Evolutionary conservation across 2,888 invertebrate species (phyloP), one percentile per base, ranked within the genome.

Genomic region (Pyralis farinalis): DNA sequence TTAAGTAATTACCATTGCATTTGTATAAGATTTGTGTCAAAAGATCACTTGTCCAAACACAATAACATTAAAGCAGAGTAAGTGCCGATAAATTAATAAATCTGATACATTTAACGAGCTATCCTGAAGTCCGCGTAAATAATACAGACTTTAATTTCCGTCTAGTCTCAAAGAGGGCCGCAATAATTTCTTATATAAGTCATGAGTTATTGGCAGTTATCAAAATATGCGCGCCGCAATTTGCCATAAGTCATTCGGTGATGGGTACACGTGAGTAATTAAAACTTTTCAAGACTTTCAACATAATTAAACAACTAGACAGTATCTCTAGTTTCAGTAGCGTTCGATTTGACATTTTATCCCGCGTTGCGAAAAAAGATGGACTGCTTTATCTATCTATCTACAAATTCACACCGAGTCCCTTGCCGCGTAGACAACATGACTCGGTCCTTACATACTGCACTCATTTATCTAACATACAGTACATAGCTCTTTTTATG

Each of bases 191-290:
- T 16, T 16, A 16, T 7, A 25, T 25, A 25, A 25, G 3, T 25
- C n/a, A 25, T 7, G 2, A n/a, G 25, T 25, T 25, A 25, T 25
- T 25, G 25, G 25, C 25, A 25, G 25, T 25, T 25, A 39, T 39
- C 39, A 27, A 39, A 39, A 32, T 27, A 33, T 33, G 7, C 65
- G 16, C 16, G 4, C 16, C 16, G 16, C 73, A 75, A 79, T 79
- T 76, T 55, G 66, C 75, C 50, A 76, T 79, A 78, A 79, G 70
- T 81, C 81, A 79, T 73, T 40, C 40, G 49, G n/a, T 43, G 72
- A 67, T 65, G 53, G 46, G 44, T 46, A 67, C 72, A 72, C 61
- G 72, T 76, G 65, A 73, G 73, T 77, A 74, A 80, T 78, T 78
- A 73, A 76, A 71, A 25, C 3, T 7, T n/a, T 25, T 25, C 3